phyloP scores from a whole-genome alignment of 2,797 vertebrate genomes.

The Melanotaenia boesemani region DNA sequence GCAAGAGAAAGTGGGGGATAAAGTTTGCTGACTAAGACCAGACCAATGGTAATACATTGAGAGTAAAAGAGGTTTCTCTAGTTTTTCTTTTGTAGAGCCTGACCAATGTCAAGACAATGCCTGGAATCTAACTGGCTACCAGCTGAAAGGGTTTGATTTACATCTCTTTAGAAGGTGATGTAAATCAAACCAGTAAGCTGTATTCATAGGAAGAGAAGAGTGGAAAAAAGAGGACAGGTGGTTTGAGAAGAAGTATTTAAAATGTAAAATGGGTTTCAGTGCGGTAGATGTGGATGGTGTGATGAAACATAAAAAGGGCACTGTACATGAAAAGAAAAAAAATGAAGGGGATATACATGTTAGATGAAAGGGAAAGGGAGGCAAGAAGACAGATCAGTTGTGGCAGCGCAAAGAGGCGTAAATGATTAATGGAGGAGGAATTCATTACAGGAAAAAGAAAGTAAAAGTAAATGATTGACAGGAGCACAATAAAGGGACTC shows the following conservation, averaged over 20 bases:
- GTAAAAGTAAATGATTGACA: conserved; percentile 48
- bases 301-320: conserved; percentile 39
- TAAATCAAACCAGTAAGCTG: not conserved
- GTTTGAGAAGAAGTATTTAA: conserved; percentile 13
- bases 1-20: conserved; percentile 3
- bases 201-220: conserved; percentile 6
- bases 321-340: conserved; percentile 29
- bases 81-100: not conserved
- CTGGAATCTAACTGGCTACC: conserved; percentile 11
- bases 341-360: conserved; percentile 37
- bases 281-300: conserved; percentile 13
- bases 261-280: conserved; percentile 29
- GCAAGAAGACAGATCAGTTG: conserved; percentile 68
- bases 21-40: not conserved
- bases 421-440: conserved; percentile 74
- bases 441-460: conserved; percentile 53
- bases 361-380: conserved; percentile 64
- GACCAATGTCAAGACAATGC: conserved; percentile 27
- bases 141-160: conserved; percentile 28
- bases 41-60: not conserved
- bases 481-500: conserved; percentile 24
- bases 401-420: conserved; percentile 66
- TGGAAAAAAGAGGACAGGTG: not conserved
- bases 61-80: not conserved
- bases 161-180: conserved; percentile 14